Evolutionary conservation across 2,113 vertebrate genomes (phyloP), one percentile per base, ranked within the genome.

Genomic region (Gymnogyps californianus): DNA sequence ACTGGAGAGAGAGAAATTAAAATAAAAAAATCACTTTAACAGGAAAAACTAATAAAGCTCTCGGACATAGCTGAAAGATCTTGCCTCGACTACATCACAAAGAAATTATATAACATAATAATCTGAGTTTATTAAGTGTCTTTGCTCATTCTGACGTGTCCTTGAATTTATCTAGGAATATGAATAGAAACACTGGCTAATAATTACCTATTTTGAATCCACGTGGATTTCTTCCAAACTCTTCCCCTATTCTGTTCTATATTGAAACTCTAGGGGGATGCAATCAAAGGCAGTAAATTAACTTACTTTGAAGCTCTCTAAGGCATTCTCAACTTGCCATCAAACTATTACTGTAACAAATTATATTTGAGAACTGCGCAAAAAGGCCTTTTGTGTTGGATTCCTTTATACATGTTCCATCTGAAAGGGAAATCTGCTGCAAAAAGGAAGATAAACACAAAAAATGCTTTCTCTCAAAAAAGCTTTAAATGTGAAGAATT

Each of bases 261-360:
- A 47, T 31, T 62, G 32, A 75, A 95, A 85, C 79, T 95, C 88
- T 25, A 65, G 79, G 26, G 80, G n/a, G 29, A 87, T 61, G 75
- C 20, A 86, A 80, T 94, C 70, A 94, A 93, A 96, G 79, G n/a
- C 58, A 86, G 52, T 77, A 90, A 90, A 95, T 76, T 58, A 90
- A 86, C 29, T 80, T 59, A 79, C 47, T 92, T n/a, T 79, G 82
- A 88, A 92, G 54, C 46, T 93, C 83, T 89, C 86, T 76, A 89
- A 92, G 54, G 58, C 66, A 72, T 95, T 93, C 49, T 77, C 49
- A 80, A 77, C 69, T 85, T 95, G 83, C 34, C 49, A 86, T 88
- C 36, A 80, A 88, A 86, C 49, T 88, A 44, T 75, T 87, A 83
- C 29, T 87, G 36, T 82, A 89, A 89, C 80, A 87, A 78, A 83